These are phyloP conservation scores for Cydia splendana DNA, from an alignment of 1,140 invertebrate genomes.

Conservation along the genomic window DNA sequence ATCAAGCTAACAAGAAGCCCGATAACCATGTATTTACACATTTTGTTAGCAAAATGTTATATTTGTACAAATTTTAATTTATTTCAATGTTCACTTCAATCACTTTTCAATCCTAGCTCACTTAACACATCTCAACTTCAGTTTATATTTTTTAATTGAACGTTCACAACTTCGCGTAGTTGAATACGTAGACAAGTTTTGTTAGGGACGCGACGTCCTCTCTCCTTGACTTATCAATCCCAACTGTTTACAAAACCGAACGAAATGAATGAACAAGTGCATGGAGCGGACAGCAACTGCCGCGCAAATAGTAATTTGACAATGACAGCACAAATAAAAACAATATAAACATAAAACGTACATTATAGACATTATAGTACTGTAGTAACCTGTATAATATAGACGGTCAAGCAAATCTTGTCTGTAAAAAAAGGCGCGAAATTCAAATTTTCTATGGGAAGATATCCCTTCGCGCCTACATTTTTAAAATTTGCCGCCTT, in stretches of 20 bases:
- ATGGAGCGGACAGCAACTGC: not conserved
- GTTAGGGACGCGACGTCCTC: not conserved
- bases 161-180: slow-evolving; percentile 18
- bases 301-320: slow-evolving; percentile 23
- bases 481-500: too few relatives aligned
- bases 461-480: too few relatives aligned
- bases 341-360: not conserved
- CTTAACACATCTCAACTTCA: not conserved
- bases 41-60: slow-evolving; percentile 18
- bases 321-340: not conserved
- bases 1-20: not conserved
- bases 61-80: not conserved
- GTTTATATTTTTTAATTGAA: not conserved
- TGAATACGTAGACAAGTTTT: slow-evolving; percentile 29
- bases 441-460: too few relatives aligned
- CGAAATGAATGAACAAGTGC: slow-evolving; percentile 17
- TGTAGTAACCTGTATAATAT: too few relatives aligned
- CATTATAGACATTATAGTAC: too few relatives aligned
- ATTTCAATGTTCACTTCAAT: slow-evolving; percentile 10
- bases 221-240: slow-evolving; percentile 6
- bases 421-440: too few relatives aligned
- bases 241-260: slow-evolving; percentile 24
- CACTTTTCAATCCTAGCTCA: slow-evolving; percentile 6
- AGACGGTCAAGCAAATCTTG: too few relatives aligned
- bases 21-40: slow-evolving; percentile 1